Percentiles rank a stretch among this genome's conserved stretches.
These are phyloP conservation scores for Trypoxylon attenuatum DNA, from an alignment of 2,888 invertebrate species.

Conservation along the genomic window DNA sequence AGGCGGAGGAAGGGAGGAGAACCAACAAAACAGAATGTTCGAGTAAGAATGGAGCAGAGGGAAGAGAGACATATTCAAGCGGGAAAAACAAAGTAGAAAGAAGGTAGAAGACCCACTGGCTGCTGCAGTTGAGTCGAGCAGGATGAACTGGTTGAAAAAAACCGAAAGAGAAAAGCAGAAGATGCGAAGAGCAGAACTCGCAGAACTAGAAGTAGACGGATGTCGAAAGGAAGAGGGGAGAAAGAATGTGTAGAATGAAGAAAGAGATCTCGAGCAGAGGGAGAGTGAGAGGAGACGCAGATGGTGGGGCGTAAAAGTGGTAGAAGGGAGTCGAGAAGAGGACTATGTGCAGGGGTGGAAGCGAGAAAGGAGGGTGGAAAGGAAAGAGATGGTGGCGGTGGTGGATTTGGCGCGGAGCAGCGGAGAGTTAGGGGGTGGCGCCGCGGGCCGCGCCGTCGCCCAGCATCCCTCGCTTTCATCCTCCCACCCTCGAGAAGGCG, in stretches of 20 bases:
- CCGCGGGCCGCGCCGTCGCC: conserved; percentile 74
- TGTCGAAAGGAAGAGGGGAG: conserved; percentile 17
- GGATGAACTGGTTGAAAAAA: conserved; percentile 25
- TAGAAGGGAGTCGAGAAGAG: conserved; percentile 4
- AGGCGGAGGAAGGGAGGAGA: too few relatives aligned
- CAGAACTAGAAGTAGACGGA: not conserved
- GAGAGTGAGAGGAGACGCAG: conserved; percentile 8
- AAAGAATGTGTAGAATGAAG: conserved; percentile 16
- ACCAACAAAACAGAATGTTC: too few relatives aligned
- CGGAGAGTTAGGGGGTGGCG: conserved; percentile 64
- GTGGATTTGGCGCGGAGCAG: conserved; percentile 47
- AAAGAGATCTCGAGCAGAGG: conserved; percentile 18
- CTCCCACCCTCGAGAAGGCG: conserved; percentile 69
- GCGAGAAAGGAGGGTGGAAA: not conserved
- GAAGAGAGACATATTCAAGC: too few relatives aligned
- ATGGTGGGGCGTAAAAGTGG: not conserved
- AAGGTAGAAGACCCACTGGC: too few relatives aligned
- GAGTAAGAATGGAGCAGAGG: too few relatives aligned
- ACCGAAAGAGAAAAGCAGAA: conserved; percentile 16
- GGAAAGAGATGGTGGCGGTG: conserved; percentile 16
- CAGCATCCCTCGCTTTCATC: conserved; percentile 70
- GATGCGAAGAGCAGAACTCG: conserved; percentile 3
- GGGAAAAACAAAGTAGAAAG: too few relatives aligned
- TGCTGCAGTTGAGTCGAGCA: conserved; percentile 40
- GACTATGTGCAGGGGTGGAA: not conserved